Evolutionary conservation across 2,888 invertebrate species (phyloP).

Genomic region (Microplitis manilae): DNA sequence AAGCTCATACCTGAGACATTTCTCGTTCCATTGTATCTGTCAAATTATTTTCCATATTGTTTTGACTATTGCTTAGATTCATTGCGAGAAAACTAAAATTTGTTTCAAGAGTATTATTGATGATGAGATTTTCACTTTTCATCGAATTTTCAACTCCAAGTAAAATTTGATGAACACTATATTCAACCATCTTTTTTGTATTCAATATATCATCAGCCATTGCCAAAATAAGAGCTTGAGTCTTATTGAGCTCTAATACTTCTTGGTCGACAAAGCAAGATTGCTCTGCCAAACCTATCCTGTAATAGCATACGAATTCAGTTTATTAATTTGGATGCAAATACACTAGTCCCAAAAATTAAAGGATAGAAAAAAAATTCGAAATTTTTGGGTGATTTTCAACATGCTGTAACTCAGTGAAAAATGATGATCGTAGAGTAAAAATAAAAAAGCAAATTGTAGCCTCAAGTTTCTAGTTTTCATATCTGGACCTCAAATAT

Average conservation of each 20-base stretch:
- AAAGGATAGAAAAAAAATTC: no score
- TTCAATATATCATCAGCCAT: conserved; percentile 89
- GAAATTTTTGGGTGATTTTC: no score
- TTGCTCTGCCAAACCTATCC: no score
- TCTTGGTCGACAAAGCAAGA: conserved; percentile 56
- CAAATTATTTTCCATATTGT: conserved; percentile 81
- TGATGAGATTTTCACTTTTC: conserved; percentile 77
- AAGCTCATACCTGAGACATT: conserved; percentile 77
- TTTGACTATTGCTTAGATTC: conserved; percentile 81
- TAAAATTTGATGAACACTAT: conserved; percentile 86
- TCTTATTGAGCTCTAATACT: conserved; percentile 77
- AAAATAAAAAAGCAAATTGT: no score
- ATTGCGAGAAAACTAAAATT: conserved; percentile 82
- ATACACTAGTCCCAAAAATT: no score
- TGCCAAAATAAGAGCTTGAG: conserved; percentile 84
- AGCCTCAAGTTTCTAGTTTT: no score
- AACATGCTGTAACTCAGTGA: no score
- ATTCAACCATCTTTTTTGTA: conserved; percentile 87
- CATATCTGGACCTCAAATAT: no score
- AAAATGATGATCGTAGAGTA: no score
- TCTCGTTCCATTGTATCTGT: conserved; percentile 85
- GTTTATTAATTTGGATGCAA: no score
- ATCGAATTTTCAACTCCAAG: conserved; percentile 82
- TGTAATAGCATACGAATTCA: no score
- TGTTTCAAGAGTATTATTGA: conserved; percentile 79